Evolutionary conservation across 2,797 vertebrate genomes (phyloP), one percentile per base, ranked within the genome.

Genomic region (Cottoperca gobio): DNA sequence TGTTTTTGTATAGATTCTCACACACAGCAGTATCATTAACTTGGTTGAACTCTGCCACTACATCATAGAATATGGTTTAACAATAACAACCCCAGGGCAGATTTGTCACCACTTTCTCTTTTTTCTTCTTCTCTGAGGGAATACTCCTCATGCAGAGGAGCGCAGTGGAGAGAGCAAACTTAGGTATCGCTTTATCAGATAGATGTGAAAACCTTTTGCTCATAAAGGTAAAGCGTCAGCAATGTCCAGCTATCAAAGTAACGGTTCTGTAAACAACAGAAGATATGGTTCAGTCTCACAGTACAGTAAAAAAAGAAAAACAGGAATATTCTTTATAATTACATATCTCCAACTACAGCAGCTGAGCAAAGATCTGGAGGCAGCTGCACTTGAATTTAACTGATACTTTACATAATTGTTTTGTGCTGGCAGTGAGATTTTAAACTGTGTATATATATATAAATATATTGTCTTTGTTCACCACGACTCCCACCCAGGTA

Each of bases 31-130:
- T 78, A 78, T 90, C 87, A 88, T 89, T 89, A 91, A 88, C 87
- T 88, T 77, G 49, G 57, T 24, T 76, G 85, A 93, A 92, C 84
- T 87, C 79, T 84, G 78, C 73, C 80, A 89, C 85, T 89, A 84
- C 76, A 87, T 86, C 86, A 85, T 53, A 75, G 70, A 83, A 73
- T 75, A 75, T 78, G 74, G 84, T 86, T 89, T 58, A 78, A 89
- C 77, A 86, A 88, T 74, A 92, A 91, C 86, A 90, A 87, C 87
- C 80, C 57, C 60, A 35, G 79, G 88, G 84, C 72, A 78, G 52
- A 86, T 84, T 86, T 88, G 78, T 79, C 68, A 85, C 86, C 86
- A 89, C 79, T 87, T 86, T 87, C 72, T 89, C 76, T 82, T 70
- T 78, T 63, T 49, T 28, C n/a, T n/a, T 28, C 7, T 35, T 59